Evolutionary conservation across 1,140 invertebrate genomes (phyloP).

Genomic region (Lithobius niger): DNA sequence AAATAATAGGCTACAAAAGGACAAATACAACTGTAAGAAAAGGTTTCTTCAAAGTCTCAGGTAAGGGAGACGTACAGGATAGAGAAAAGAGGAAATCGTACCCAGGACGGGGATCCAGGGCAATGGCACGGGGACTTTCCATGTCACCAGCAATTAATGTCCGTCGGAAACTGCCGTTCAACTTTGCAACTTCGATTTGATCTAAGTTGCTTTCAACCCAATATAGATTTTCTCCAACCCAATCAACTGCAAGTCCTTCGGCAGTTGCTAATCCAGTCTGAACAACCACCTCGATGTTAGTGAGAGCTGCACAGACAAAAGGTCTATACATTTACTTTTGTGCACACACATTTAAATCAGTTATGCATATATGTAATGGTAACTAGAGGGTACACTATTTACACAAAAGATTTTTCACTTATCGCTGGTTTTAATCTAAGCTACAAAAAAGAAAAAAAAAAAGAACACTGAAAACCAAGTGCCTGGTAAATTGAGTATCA

Average conservation of each 20-base stretch:
- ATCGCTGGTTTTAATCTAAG: not conserved
- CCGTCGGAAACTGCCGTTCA: conserved; percentile 60
- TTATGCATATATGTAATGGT: no score
- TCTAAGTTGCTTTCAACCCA: conserved; percentile 72
- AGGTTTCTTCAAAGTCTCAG: not conserved
- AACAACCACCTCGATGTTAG: conserved; percentile 66
- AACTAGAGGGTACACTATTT: no score
- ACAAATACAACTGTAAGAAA: conserved; percentile 11
- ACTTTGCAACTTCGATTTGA: conserved; percentile 74
- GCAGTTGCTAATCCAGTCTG: conserved; percentile 68
- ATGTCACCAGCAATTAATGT: conserved; percentile 72
- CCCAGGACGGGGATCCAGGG: conserved; percentile 64
- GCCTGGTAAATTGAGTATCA: no score
- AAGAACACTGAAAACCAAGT: no score
- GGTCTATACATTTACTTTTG: conserved; percentile 19
- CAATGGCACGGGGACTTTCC: conserved; percentile 72
- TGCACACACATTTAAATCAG: no score
- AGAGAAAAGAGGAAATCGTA: conserved; percentile 21
- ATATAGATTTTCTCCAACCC: conserved; percentile 68
- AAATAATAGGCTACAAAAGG: conserved; percentile 38
- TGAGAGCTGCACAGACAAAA: conserved; percentile 51
- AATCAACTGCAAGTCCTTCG: conserved; percentile 73
- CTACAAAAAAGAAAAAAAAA: conserved; percentile 4
- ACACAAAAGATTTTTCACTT: no score
- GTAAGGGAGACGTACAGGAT: not conserved